These are phyloP conservation scores for Sphaerophoria taeniata DNA, from an alignment of 2,888 invertebrate genomes.

Conservation along the genomic window DNA sequence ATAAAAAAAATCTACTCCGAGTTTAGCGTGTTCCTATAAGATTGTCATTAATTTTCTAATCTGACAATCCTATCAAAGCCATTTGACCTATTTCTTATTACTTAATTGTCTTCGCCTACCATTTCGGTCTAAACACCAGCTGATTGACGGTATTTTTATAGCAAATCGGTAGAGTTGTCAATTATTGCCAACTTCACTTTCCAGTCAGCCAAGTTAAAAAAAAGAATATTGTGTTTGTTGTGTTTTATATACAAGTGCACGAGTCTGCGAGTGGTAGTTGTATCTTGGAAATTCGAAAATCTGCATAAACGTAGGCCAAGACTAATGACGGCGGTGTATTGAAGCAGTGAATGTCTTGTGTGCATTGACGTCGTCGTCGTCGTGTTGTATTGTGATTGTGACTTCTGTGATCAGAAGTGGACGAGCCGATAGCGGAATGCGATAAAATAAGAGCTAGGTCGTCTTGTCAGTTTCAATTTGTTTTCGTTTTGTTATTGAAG, in stretches of 20 bases:
- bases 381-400: slow-evolving; percentile 8
- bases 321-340: slow-evolving; percentile 35
- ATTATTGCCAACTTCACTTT: slow-evolving; percentile 55
- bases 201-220: neutral
- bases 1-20: slow-evolving; percentile 7
- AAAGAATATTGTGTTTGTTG: slow-evolving; percentile 18
- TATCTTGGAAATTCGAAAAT: slow-evolving; percentile 23
- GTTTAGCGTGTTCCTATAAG: slow-evolving; percentile 24
- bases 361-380: slow-evolving; percentile 1
- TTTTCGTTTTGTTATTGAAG: slow-evolving; percentile 28
- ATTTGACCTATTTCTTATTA: slow-evolving; percentile 58
- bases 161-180: neutral
- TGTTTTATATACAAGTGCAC: too few species aligned
- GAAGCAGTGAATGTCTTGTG: slow-evolving; percentile 4
- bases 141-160: slow-evolving; percentile 55
- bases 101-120: slow-evolving; percentile 43
- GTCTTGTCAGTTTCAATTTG: slow-evolving; percentile 31
- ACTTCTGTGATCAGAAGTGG: slow-evolving; percentile 17
- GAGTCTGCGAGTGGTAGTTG: neutral
- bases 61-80: slow-evolving; percentile 35
- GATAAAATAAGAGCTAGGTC: slow-evolving; percentile 43
- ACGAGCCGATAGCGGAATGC: slow-evolving; percentile 19
- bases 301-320: slow-evolving; percentile 34
- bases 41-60: slow-evolving; percentile 47
- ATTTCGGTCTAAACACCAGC: slow-evolving; percentile 26